Percentiles rank a stretch among this genome's conserved stretches.
Evolutionary conservation across 2,113 vertebrate genomes (phyloP).

Genomic region (Chaetorhynchus papuensis): DNA sequence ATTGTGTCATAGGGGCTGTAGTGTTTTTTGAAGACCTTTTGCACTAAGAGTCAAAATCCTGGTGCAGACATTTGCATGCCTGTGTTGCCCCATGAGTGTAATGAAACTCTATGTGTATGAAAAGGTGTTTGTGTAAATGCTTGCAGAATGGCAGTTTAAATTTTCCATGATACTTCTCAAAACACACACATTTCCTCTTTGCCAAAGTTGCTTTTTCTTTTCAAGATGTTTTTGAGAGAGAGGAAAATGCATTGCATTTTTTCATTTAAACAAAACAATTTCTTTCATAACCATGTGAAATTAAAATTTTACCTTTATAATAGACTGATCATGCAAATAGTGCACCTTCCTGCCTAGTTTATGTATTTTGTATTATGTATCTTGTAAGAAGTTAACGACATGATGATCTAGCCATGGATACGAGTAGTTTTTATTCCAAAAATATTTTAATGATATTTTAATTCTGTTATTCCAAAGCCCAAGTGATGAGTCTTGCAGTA

Average conservation of each 20-base stretch:
- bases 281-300: neutral
- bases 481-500: neutral
- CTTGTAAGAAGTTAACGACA: neutral
- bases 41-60: neutral
- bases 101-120: neutral
- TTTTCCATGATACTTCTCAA: neutral
- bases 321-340: neutral
- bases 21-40: neutral
- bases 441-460: neutral
- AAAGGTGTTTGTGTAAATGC: neutral
- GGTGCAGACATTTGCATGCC: neutral
- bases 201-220: neutral
- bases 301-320: neutral
- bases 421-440: neutral
- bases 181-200: neutral
- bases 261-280: neutral
- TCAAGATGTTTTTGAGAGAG: neutral
- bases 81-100: neutral
- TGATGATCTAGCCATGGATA: neutral
- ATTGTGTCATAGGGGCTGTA: neutral
- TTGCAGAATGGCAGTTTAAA: neutral
- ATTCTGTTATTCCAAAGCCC: neutral
- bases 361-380: neutral
- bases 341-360: neutral
- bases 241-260: neutral